Percentiles rank a stretch among this genome's conserved stretches.
Evolutionary conservation across 2,888 invertebrate species (phyloP).

Genomic region (Gasteruption jaculator): DNA sequence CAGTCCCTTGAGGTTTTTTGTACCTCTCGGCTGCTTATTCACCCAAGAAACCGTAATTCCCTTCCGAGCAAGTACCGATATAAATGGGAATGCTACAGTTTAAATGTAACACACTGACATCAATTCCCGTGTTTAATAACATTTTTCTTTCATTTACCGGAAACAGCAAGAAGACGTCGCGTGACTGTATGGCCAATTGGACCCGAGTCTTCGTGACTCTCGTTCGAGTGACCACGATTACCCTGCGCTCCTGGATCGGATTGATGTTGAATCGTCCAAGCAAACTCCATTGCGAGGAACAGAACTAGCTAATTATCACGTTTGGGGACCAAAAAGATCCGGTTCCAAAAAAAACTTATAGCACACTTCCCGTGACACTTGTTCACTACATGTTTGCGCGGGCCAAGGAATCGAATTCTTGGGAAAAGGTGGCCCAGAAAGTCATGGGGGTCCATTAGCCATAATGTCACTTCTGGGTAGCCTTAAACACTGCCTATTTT

Average conservation of each 20-base stretch:
- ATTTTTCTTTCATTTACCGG: too few species aligned
- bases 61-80: too few species aligned
- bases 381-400: constrained; percentile 22
- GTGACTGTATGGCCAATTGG: constrained; percentile 30
- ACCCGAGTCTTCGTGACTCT: constrained; percentile 29
- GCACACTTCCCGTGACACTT: constrained; percentile 9
- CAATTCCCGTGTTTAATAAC: too few species aligned
- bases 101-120: too few species aligned
- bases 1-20: too few species aligned
- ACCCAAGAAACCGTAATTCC: too few species aligned
- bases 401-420: constrained; percentile 14
- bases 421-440: too few species aligned
- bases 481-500: too few species aligned
- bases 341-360: neutral
- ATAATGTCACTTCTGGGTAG: too few species aligned
- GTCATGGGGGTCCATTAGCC: too few species aligned
- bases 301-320: neutral
- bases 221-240: constrained; percentile 26
- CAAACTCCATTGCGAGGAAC: constrained; percentile 35
- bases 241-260: constrained; percentile 26
- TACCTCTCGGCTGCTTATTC: too few species aligned
- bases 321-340: constrained; percentile 1
- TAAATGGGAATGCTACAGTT: too few species aligned
- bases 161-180: constrained; percentile 33
- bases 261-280: constrained; percentile 39